phyloP scores from a whole-genome alignment of 2,797 vertebrate species.

The Alca torda region DNA sequence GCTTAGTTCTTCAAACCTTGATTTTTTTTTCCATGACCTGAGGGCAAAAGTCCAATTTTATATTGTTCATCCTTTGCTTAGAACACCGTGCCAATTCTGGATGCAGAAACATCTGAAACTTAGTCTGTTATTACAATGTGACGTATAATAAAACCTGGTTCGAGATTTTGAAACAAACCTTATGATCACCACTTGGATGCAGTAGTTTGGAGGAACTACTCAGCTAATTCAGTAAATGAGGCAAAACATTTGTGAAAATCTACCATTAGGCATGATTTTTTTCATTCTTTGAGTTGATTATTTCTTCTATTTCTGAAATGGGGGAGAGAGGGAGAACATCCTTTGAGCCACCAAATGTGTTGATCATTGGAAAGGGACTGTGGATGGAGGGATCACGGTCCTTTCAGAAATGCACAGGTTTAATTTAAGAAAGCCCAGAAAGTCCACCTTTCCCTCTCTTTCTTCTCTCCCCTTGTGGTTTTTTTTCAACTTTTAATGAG shows the following conservation, averaged over 20 bases:
- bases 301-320: background rate
- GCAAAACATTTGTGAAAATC: background rate
- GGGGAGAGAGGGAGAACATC: background rate
- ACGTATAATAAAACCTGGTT: background rate
- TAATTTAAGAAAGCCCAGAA: background rate
- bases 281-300: background rate
- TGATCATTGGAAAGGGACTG: background rate
- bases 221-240: background rate
- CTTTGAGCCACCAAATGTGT: background rate
- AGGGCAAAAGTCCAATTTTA: background rate
- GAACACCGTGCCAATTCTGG: background rate
- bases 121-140: background rate
- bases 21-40: background rate
- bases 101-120: background rate
- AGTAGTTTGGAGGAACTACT: background rate
- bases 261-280: background rate
- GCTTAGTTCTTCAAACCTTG: background rate
- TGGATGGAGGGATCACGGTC: background rate
- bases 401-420: background rate
- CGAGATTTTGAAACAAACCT: background rate
- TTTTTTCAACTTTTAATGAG: background rate
- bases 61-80: background rate
- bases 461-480: background rate
- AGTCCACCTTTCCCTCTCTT: background rate
- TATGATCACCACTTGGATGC: fast-evolving